phyloP scores from a whole-genome alignment of 2,888 invertebrate genomes.

The Oscheius sp. region DNA sequence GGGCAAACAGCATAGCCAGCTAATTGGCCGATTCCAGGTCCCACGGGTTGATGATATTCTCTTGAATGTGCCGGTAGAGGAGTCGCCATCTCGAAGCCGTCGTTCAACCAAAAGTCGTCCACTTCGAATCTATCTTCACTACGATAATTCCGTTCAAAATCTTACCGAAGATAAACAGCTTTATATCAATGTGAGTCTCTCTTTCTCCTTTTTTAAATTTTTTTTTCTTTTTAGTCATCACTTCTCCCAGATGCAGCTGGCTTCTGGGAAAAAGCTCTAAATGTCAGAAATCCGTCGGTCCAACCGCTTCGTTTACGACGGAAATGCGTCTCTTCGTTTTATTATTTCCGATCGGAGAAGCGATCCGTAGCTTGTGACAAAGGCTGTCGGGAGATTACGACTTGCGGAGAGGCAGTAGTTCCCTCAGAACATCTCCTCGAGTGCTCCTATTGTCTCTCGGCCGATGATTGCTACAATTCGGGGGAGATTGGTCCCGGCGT shows the following conservation, averaged over 20 bases:
- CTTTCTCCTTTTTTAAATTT: background rate
- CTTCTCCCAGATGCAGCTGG: slow-evolving; percentile 56
- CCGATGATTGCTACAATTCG: slow-evolving; percentile 74
- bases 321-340: slow-evolving; percentile 49
- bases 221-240: slow-evolving; percentile 32
- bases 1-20: slow-evolving; percentile 7
- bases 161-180: slow-evolving; percentile 44
- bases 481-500: slow-evolving; percentile 75
- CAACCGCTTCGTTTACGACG: slow-evolving; percentile 46
- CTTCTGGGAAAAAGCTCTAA: slow-evolving; percentile 55
- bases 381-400: slow-evolving; percentile 76
- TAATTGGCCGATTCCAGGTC: slow-evolving; percentile 32
- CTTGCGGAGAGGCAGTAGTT: slow-evolving; percentile 94
- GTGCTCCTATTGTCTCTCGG: slow-evolving; percentile 40
- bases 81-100: background rate
- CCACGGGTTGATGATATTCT: slow-evolving; percentile 53
- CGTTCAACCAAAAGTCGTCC: slow-evolving; percentile 36
- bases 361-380: slow-evolving; percentile 51
- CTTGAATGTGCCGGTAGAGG: slow-evolving; percentile 49
- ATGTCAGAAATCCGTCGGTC: slow-evolving; percentile 36
- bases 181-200: slow-evolving; percentile 46
- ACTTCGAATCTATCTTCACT: slow-evolving; percentile 53
- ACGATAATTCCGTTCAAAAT: slow-evolving; percentile 48
- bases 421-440: slow-evolving; percentile 84
- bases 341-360: slow-evolving; percentile 44